phyloP scores from a whole-genome alignment of 1,140 invertebrate species.

The Polyergus mexicanus region DNA sequence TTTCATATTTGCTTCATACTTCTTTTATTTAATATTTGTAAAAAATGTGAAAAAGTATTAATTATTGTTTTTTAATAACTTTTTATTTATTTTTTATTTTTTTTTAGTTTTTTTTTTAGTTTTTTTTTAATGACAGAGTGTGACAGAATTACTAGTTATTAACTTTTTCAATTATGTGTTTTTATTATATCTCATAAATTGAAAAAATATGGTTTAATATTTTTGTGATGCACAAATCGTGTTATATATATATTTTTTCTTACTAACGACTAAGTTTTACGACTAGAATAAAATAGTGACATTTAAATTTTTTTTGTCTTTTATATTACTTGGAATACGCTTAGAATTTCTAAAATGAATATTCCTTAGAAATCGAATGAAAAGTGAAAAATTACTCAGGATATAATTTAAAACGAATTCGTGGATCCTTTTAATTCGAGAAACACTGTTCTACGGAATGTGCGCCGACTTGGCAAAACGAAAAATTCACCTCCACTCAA shows the following conservation, averaged over 20 bases:
- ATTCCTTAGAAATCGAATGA: not conserved
- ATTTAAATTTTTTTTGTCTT: not conserved
- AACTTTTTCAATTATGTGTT: not conserved
- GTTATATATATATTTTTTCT: not conserved
- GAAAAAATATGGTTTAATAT: not conserved
- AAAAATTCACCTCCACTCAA: constrained; percentile 52
- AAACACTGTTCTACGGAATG: constrained; percentile 43
- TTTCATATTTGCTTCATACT: too few species aligned
- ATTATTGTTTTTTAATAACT: not conserved
- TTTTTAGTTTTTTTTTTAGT: not conserved
- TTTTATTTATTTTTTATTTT: not conserved
- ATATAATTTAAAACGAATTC: constrained; percentile 4
- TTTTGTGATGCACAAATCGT: not conserved
- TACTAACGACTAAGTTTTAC: not conserved
- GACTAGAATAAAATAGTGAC: not conserved
- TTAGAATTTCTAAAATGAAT: not conserved
- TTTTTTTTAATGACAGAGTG: not conserved
- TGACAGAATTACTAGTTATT: not conserved
- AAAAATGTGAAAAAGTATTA: too few species aligned
- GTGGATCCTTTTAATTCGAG: constrained; percentile 22
- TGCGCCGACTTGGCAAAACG: constrained; percentile 40
- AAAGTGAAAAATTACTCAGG: not conserved
- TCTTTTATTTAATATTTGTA: too few species aligned
- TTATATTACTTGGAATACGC: not conserved
- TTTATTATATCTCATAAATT: not conserved